Percentiles rank a stretch among this genome's conserved stretches.
Evolutionary conservation across 2,888 invertebrate genomes (phyloP).

Genomic region (Tupiocoris notatus): DNA sequence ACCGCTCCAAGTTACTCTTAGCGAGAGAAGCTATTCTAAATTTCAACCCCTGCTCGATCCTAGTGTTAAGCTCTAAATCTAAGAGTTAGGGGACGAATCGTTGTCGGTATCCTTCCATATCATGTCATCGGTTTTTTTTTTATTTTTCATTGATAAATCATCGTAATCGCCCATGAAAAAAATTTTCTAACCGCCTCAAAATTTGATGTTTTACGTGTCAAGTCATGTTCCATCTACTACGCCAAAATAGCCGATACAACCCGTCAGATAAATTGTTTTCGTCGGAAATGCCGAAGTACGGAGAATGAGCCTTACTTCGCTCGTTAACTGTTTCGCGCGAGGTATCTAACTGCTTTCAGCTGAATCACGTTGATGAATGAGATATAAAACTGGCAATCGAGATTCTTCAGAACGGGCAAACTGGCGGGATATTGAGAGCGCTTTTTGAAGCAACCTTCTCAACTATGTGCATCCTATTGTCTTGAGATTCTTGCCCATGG

Average conservation of each 20-base stretch:
- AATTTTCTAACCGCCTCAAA: background rate
- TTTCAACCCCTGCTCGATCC: too few species aligned
- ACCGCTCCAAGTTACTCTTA: too few species aligned
- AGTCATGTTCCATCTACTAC: background rate
- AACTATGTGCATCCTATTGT: background rate
- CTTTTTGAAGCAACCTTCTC: background rate
- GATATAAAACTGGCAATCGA: background rate
- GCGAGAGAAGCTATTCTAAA: too few species aligned
- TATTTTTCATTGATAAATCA: background rate
- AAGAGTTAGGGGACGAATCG: too few species aligned
- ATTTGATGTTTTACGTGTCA: background rate
- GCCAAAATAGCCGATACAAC: too few species aligned
- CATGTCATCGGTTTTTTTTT: background rate
- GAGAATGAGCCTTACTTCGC: background rate
- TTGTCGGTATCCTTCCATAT: too few species aligned
- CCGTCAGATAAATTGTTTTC: background rate
- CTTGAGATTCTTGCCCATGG: background rate
- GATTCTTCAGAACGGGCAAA: background rate
- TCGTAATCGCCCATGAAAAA: background rate
- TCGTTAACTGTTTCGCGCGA: background rate
- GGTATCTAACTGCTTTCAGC: background rate
- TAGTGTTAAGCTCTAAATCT: too few species aligned
- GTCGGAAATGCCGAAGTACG: background rate
- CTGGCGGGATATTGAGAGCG: background rate
- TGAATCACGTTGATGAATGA: background rate